A percentile compares a stretch with the other conserved stretches of the same genome.
Evolutionary conservation across 2,113 vertebrate genomes (phyloP).

Genomic region (Oryzias woworae): DNA sequence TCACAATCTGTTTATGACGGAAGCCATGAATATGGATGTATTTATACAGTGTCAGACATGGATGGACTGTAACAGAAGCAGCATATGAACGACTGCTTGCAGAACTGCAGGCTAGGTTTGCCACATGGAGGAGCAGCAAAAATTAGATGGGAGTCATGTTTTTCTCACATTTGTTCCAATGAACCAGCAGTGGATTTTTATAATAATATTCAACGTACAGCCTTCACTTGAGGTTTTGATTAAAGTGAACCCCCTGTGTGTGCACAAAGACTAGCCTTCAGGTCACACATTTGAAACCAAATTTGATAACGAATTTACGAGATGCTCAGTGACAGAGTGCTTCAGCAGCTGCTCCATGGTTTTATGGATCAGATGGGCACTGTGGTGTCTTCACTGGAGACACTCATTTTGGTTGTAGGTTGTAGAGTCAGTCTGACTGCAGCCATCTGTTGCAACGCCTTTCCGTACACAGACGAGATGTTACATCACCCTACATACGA

Average conservation of each 20-base stretch:
- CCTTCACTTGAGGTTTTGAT: too few relatives aligned
- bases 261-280: too few relatives aligned
- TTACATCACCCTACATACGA: neutral
- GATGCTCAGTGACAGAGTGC: conserved; percentile 9
- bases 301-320: neutral
- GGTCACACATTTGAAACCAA: too few relatives aligned
- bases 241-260: too few relatives aligned
- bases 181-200: too few relatives aligned
- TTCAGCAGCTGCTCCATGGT: conserved; percentile 55
- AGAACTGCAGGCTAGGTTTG: conserved; percentile 15
- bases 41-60: conserved; percentile 10
- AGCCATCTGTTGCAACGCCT: conserved; percentile 57
- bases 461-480: conserved; percentile 13
- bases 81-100: conserved; percentile 22
- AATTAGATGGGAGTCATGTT: conserved; percentile 23
- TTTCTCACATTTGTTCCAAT: neutral
- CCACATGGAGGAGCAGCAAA: conserved; percentile 43
- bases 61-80: neutral
- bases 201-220: too few relatives aligned
- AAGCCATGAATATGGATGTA: neutral
- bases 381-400: conserved; percentile 39
- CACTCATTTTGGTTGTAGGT: conserved; percentile 35
- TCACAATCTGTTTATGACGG: conserved; percentile 3
- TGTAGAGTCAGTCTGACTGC: conserved; percentile 40
- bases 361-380: conserved; percentile 49